Base-by-base conservation (phyloP, 92 coral and sea anemone genomes). In the Paragorgia papillata region DNA sequence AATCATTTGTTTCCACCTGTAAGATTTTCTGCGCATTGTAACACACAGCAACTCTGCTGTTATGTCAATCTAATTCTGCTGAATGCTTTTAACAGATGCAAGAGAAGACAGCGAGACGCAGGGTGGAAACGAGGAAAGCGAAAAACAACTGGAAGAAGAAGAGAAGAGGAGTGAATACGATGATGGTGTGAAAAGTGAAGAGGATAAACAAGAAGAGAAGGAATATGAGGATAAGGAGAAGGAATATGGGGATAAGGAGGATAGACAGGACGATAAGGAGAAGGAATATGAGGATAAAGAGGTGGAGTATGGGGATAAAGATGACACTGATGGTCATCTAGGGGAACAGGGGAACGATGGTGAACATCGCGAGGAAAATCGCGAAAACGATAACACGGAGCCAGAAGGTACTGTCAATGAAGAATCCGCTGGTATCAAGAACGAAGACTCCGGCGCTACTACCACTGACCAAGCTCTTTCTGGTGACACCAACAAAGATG, bases 131-230 rank as follows among this genome's bases (percentile, higher is more conserved):
- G 20, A 17, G 5, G 62, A 22, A 22, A 56, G 62, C 62, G 53
- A 15, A 49, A 76, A 80, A 76, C 84, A 50, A 21, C 24, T 31
- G 15, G 83, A 66, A 31, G 60, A 66, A 14, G 85, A 79, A 43
- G 61, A 81, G 10, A 75, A 34, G 33, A 78, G 80, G 30, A 46
- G 64, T 22, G 49, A 67, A 3, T 62, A 66, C 10, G 76, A 77
- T 21, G 64, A 34, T 20, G 88, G 54, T n/a, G 63, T n/a, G n/a
- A n/a, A n/a, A n/a, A n/a, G 40, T 31, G 80, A 73, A 48, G 71
- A 43, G 12, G n/a, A n/a, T n/a, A n/a, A n/a, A 54, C 54, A 29
- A 62, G 67, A 27, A 66, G 79, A 40, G 80, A 60, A 20, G 57
- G 63, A 26, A 9, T 32, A 3, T 0, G 71, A 54, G 19, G 68